Percentiles rank a stretch among this genome's conserved stretches.
phyloP scores from a whole-genome alignment of 1,140 invertebrate genomes.

The Cydia pomonella region DNA sequence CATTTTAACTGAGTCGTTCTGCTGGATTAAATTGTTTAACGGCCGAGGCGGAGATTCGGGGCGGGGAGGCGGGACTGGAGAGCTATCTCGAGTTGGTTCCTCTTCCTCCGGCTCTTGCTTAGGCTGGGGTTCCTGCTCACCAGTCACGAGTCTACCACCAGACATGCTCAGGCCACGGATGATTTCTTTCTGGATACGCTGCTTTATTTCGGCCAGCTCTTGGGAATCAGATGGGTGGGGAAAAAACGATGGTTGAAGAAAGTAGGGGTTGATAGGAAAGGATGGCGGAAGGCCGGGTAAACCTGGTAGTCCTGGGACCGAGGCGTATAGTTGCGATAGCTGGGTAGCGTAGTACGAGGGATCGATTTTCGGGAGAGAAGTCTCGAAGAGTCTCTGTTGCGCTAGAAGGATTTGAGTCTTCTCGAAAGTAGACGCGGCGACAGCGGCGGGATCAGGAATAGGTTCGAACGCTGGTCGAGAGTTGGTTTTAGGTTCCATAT shows the following conservation, averaged over 20 bases:
- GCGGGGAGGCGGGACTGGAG: slow-evolving; percentile 60
- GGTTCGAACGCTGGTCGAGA: slow-evolving; percentile 71
- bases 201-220: slow-evolving; percentile 83
- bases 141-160: slow-evolving; percentile 83
- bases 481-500: slow-evolving; percentile 59
- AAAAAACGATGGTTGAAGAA: slow-evolving; percentile 82
- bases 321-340: slow-evolving; percentile 80
- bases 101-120: slow-evolving; percentile 72
- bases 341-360: slow-evolving; percentile 81
- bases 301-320: slow-evolving; percentile 75
- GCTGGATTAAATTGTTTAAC: slow-evolving; percentile 58
- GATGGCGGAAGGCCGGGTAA: slow-evolving; percentile 79
- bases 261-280: slow-evolving; percentile 81
- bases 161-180: slow-evolving; percentile 85
- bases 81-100: slow-evolving; percentile 61
- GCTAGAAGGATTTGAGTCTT: slow-evolving; percentile 81
- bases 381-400: slow-evolving; percentile 83
- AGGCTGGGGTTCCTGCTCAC: slow-evolving; percentile 77
- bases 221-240: slow-evolving; percentile 81
- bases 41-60: slow-evolving; percentile 72
- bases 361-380: slow-evolving; percentile 80
- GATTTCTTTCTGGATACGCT: slow-evolving; percentile 84
- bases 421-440: slow-evolving; percentile 63
- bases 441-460: slow-evolving; percentile 52
- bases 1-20: slow-evolving; percentile 89